Percentiles rank a stretch among this genome's conserved stretches.
Conservation (phyloP, 64 coral and sea anemone species). For the Exaiptasia diaphana region DNA sequence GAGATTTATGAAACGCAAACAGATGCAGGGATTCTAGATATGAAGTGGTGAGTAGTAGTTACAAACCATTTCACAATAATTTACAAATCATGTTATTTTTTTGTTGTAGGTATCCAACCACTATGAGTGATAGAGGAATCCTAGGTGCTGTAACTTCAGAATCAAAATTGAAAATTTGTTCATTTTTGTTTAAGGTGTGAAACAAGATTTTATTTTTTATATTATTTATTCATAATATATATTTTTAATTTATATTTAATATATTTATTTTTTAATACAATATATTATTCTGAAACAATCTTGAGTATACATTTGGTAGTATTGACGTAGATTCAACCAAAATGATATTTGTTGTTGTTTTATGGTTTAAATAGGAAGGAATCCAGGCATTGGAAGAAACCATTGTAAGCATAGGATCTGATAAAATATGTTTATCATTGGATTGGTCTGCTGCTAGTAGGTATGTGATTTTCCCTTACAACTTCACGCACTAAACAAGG, state of each 20-base stretch:
- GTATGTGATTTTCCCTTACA: no score
- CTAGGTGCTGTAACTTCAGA: conserved; percentile 74
- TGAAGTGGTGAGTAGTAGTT: conserved; percentile 66
- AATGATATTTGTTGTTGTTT: no score
- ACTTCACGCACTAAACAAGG: no score
- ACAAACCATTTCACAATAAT: neutral
- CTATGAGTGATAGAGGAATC: conserved; percentile 7
- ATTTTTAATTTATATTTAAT: neutral
- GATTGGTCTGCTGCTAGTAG: conserved; percentile 56
- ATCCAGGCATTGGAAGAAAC: neutral
- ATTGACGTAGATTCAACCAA: no score
- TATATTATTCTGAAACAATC: no score
- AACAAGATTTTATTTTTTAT: neutral
- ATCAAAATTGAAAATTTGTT: conserved; percentile 48
- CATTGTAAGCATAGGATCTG: neutral
- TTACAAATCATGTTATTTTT: neutral
- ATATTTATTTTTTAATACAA: no score
- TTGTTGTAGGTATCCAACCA: conserved; percentile 30
- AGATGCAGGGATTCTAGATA: conserved; percentile 75
- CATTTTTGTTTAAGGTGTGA: neutral
- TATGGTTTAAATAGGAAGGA: no score
- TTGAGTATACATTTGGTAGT: neutral
- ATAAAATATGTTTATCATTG: conserved; percentile 72
- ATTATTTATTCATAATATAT: no score
- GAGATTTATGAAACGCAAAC: no score